Evolutionary conservation across 2,888 invertebrate species (phyloP).

Genomic region (Zootermopsis nevadensis): DNA sequence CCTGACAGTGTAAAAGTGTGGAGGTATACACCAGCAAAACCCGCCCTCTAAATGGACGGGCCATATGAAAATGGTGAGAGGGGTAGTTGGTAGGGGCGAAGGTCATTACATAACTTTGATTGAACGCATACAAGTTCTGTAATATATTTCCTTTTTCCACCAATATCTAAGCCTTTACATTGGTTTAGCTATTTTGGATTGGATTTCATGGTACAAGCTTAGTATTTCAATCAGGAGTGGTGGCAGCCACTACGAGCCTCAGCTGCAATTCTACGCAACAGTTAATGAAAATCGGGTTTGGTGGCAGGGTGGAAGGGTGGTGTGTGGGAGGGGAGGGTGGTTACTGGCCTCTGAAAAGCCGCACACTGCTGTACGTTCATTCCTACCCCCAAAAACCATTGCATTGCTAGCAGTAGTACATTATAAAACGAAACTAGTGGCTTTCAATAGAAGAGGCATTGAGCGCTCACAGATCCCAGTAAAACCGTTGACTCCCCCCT

Average conservation of each 20-base stretch:
- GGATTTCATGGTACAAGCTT: constrained; percentile 41
- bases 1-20: not conserved
- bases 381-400: constrained; percentile 30
- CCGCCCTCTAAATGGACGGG: not conserved
- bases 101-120: constrained; percentile 17
- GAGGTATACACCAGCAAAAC: not conserved
- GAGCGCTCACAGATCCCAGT: constrained; percentile 20
- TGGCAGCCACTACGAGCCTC: constrained; percentile 42
- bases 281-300: constrained; percentile 62
- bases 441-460: constrained; percentile 38
- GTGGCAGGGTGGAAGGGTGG: not conserved
- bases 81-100: not conserved
- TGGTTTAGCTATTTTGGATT: constrained; percentile 47
- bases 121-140: constrained; percentile 2
- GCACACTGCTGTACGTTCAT: constrained; percentile 9
- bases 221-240: constrained; percentile 20
- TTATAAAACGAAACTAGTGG: constrained; percentile 43
- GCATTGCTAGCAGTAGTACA: constrained; percentile 26
- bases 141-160: constrained; percentile 11
- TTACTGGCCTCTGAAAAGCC: constrained; percentile 34
- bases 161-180: constrained; percentile 30
- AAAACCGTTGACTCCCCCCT: constrained; percentile 31
- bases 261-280: constrained; percentile 51
- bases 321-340: not conserved
- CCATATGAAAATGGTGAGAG: not conserved